A percentile compares a stretch with the other conserved stretches of the same genome.
Evolutionary conservation across 2,113 vertebrate genomes (phyloP).

Genomic region (Orthonyx spaldingii): DNA sequence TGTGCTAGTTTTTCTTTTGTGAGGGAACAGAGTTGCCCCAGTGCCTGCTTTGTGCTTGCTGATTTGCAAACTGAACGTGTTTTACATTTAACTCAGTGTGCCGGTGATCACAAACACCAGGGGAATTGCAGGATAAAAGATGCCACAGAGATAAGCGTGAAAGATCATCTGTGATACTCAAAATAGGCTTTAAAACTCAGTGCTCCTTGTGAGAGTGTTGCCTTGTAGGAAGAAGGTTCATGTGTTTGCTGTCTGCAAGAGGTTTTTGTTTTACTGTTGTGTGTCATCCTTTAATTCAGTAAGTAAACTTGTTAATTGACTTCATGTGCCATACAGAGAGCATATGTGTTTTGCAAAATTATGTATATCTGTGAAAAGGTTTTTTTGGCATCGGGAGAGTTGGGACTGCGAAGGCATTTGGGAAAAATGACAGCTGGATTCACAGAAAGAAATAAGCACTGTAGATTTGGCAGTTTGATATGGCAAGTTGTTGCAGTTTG

Average conservation of each 20-base stretch:
- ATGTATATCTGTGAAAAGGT: slow-evolving; percentile 56
- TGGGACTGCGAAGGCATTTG: slow-evolving; percentile 53
- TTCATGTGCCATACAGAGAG: slow-evolving; percentile 47
- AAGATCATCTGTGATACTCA: not conserved
- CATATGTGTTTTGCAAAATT: slow-evolving; percentile 65
- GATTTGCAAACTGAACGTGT: not conserved
- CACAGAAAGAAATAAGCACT: slow-evolving; percentile 26
- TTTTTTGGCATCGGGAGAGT: slow-evolving; percentile 48
- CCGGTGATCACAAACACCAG: not conserved
- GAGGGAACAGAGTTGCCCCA: not conserved
- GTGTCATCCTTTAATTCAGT: slow-evolving; percentile 45
- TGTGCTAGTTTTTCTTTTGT: not conserved
- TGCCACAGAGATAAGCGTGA: not conserved
- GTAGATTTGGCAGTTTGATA: slow-evolving; percentile 47
- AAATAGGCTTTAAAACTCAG: not conserved
- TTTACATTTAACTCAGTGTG: fast-evolving
- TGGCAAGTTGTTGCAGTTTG: slow-evolving; percentile 8
- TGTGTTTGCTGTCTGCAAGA: slow-evolving; percentile 5
- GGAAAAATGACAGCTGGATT: slow-evolving; percentile 60
- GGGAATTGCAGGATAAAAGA: not conserved
- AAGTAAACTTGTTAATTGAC: slow-evolving; percentile 62
- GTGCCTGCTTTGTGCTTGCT: not conserved
- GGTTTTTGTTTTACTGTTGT: slow-evolving; percentile 52
- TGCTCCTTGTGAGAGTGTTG: not conserved
- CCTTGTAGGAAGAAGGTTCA: not conserved